These are phyloP conservation scores for Prionailurus bengalensis DNA, from an alignment of 2,113 vertebrate genomes.

Conservation along the genomic window DNA sequence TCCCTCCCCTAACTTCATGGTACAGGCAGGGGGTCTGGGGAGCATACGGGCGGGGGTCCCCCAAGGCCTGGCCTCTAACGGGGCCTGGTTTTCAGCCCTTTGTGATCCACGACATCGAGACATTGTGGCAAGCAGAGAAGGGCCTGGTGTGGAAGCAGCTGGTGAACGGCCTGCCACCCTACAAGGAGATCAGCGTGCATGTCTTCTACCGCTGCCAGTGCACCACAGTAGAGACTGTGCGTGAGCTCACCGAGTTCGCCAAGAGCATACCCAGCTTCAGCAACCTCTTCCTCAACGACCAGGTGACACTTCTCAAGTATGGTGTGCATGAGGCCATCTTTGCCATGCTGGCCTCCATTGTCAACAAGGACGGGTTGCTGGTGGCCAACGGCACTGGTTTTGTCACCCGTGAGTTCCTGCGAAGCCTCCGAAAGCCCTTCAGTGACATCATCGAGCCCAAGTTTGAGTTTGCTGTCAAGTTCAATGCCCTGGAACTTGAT, in stretches of 20 bases:
- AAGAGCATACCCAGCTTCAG: constrained; percentile 98
- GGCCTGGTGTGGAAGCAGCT: constrained; percentile 98
- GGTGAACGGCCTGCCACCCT: constrained; percentile 92
- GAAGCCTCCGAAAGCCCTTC: constrained; percentile 97
- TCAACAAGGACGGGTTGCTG: constrained; percentile 99
- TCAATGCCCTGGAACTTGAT: constrained; percentile 97
- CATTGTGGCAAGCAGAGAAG: constrained; percentile 97
- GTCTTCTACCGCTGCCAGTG: constrained; percentile 99
- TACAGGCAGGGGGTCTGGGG: not conserved
- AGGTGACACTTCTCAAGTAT: constrained; percentile 98
- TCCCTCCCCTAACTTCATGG: not conserved
- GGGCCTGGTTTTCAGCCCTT: constrained; percentile 91
- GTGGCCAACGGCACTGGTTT: constrained; percentile 98
- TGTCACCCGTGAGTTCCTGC: constrained; percentile 97
- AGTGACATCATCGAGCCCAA: constrained; percentile 99
- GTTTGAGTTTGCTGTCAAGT: constrained; percentile 99
- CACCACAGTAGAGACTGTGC: constrained; percentile 97
- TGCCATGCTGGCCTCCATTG: constrained; percentile 98
- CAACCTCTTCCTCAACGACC: constrained; percentile 97
- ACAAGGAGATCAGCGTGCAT: constrained; percentile 98
- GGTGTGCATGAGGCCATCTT: constrained; percentile 99
- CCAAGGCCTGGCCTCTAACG: constrained; percentile 34
- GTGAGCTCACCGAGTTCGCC: constrained; percentile 98
- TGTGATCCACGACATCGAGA: constrained; percentile 98
- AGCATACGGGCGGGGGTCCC: not conserved